Evolutionary conservation across 2,797 vertebrate species (phyloP), one percentile per base, ranked within the genome.

Genomic region (Alosa sapidissima): DNA sequence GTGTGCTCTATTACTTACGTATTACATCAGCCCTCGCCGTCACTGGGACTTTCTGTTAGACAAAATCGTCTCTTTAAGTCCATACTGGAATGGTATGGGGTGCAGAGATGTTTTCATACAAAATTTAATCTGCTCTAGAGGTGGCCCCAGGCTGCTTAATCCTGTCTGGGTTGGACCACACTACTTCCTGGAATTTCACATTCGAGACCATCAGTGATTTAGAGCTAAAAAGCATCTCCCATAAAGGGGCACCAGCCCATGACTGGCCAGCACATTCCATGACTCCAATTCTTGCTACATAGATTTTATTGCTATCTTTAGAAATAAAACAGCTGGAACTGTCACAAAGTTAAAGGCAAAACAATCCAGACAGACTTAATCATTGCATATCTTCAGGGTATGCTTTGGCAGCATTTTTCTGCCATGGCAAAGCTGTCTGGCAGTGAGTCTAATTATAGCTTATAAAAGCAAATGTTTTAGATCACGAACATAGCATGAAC

Each of bases 21-120:
- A 41, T 41, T 41, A 41, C 41, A 78, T 21, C 36, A 21, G 72
- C 36, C 72, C 21, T 7, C 11, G 19, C 19, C 6, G 41, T 47
- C 72, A 78, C 19, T 21, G 19, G 55, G 19, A 45, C 72, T 78
- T 19, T 47, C 7, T 19, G 72, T 78, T 19, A 13, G 28, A 5
- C 1, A 72, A 47, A 21, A 21, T 78, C 2, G 41, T 36, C 41
- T 14, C 11, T 72, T 36, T 16, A 33, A 1, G 10, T 5, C 10
- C 11, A 72, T 36, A 41, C 65, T 41, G 65, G 28, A 72, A 36
- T 41, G 11, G 65, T 72, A 78, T 45, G 7, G 72, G 41, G 13
- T 21, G 41, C 65, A 78, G 72, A 47, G 72, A 78, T 78, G 72
- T 78, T 78, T 78, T 78, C 72, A 78, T 78, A 78, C 41, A 78